Evolutionary conservation across 1,140 invertebrate genomes (phyloP), one percentile per base, ranked within the genome.

Genomic region (Colletes gigas): DNA sequence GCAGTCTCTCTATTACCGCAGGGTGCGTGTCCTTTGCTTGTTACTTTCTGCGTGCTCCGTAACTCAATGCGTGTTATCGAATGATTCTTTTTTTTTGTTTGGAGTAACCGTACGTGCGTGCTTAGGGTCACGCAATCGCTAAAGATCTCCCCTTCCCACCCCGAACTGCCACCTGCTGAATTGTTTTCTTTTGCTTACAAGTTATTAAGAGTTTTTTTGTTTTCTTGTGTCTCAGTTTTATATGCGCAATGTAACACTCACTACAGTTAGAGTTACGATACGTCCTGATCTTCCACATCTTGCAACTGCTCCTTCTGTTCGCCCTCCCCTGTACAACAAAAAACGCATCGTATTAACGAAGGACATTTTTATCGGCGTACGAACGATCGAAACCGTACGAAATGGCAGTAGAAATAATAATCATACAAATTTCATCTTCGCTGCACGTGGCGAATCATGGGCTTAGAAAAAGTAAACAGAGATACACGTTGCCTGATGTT

Each of bases 271-370:
- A 93, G 93, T 98, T 97, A 98, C 96, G 97, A 97, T 93, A 97
- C 97, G 94, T 98, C 97, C 94, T 98, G 97, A 94, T 98, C 97
- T 94, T 98, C 98, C 89, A 96, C 97, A 93, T 98, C 97, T 93
- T 98, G 97, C 90, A 97, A 95, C 93, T 97, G 95, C 93, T 97
- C 97, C 93, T 98, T 98, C 85, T 96, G 96, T 94, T 98, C 97
- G 81, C 96, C 95, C 92, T 98, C 97, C 92, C 96, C 97, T 97
- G 94, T 63, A 94, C 82, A 80, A 86, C 9, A 79, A 84, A 47
- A 84, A 72, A 69, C 67, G n/a, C n/a, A 68, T 8, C 52, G n/a
- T 12, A 2, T 83, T 76, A 76, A 47, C 30, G 15, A 63, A 44
- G 15, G 15, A 41, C 10, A 50, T 9, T 0, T 52, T 12, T 21